Conservation (phyloP, 2,113 vertebrate species). For the Baryphthengus martii region DNA sequence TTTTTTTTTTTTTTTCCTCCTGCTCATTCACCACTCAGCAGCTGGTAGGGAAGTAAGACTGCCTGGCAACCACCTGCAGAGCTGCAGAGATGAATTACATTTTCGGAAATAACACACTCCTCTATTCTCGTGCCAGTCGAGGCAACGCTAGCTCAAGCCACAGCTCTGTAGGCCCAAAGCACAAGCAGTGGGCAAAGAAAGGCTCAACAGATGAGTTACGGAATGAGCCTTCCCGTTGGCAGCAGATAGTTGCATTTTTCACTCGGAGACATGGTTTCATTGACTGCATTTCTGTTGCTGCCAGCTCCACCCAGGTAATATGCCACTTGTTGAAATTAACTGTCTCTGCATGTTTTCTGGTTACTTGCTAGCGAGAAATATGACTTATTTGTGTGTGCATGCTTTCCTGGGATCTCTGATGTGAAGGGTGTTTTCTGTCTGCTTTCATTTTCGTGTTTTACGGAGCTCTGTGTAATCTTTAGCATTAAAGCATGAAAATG, state of each 20-base stretch:
- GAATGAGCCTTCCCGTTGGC: constrained; percentile 89
- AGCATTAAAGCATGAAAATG: background rate
- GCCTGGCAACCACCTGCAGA: constrained; percentile 83
- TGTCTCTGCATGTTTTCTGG: constrained; percentile 48
- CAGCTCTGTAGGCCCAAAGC: constrained; percentile 84
- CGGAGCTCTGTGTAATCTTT: background rate
- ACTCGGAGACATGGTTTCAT: constrained; percentile 91
- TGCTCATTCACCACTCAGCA: constrained; percentile 79
- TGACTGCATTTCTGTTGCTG: constrained; percentile 90
- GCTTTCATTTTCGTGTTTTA: background rate
- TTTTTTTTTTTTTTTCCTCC: constrained; percentile 62
- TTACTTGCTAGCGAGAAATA: constrained; percentile 20
- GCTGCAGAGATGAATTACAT: constrained; percentile 97
- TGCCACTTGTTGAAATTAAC: constrained; percentile 67
- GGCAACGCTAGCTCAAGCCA: constrained; percentile 83
- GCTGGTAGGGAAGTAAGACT: constrained; percentile 82
- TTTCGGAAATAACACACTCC: constrained; percentile 95
- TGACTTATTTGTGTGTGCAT: background rate
- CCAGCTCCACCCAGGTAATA: constrained; percentile 90
- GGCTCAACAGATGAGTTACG: constrained; percentile 88
- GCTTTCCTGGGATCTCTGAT: background rate
- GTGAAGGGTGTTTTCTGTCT: background rate
- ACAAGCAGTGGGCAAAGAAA: constrained; percentile 88
- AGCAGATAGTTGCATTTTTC: constrained; percentile 93
- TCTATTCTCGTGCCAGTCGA: constrained; percentile 88